Conservation (phyloP, 2,888 invertebrate species). For the Kryphioiulus occultus region DNA sequence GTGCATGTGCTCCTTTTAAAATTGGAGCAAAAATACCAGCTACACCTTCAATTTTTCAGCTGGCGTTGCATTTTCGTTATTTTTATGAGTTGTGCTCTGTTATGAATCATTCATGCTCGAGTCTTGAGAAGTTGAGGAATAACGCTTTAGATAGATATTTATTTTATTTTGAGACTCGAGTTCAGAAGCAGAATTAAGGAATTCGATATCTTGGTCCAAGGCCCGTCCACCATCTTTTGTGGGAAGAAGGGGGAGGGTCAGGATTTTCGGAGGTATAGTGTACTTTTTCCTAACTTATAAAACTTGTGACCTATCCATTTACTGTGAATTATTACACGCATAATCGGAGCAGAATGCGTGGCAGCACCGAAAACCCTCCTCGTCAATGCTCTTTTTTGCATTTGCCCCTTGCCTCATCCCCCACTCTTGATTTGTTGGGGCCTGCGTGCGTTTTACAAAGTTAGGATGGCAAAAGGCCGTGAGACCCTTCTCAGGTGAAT, state of each 20-base stretch:
- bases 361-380: slow-evolving; percentile 10
- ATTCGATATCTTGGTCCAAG: no score
- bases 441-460: slow-evolving; percentile 24
- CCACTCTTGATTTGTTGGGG: slow-evolving; percentile 30
- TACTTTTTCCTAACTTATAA: background rate
- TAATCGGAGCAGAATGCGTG: background rate
- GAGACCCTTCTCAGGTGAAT: slow-evolving; percentile 25
- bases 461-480: slow-evolving; percentile 35
- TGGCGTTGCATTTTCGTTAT: no score
- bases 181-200: no score
- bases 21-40: no score
- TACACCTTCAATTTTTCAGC: no score
- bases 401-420: background rate
- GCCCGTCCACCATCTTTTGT: no score
- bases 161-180: no score
- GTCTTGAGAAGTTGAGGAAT: no score
- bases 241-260: background rate
- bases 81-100: no score
- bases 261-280: background rate
- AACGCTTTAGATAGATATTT: no score
- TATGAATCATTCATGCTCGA: no score
- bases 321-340: slow-evolving; percentile 26
- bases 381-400: background rate
- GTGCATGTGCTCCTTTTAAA: no score
- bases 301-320: slow-evolving; percentile 18